phyloP scores from a whole-genome alignment of 2,797 vertebrate species.

The Molossus molossus region DNA sequence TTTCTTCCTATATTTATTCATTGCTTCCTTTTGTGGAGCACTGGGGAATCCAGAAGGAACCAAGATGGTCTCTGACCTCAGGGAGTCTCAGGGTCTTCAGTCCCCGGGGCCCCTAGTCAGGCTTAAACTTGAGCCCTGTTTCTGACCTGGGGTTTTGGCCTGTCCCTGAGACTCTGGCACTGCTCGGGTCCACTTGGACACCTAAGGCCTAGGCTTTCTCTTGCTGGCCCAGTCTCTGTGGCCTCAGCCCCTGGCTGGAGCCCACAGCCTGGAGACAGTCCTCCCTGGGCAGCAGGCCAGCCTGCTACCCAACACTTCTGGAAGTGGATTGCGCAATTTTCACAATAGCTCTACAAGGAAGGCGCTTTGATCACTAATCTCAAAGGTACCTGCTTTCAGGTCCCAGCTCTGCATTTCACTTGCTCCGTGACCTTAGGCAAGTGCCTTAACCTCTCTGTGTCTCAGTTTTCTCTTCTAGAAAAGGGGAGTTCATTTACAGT shows the following conservation, averaged over 20 bases:
- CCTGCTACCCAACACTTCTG: neutral
- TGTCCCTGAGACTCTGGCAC: neutral
- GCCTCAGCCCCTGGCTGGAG: neutral
- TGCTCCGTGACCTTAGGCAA: constrained; percentile 22
- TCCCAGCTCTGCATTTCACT: constrained; percentile 8
- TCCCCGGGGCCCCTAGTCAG: constrained; percentile 24
- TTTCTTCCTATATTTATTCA: constrained; percentile 76
- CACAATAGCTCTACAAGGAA: constrained; percentile 9
- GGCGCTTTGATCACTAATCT: neutral
- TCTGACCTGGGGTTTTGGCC: constrained; percentile 39
- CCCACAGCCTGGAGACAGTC: constrained; percentile 47
- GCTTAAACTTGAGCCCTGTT: constrained; percentile 49
- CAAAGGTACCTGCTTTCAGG: constrained; percentile 14
- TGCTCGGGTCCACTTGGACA: neutral
- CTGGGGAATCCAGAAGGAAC: constrained; percentile 53
- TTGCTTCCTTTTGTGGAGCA: constrained; percentile 30
- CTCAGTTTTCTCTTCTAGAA: constrained; percentile 59
- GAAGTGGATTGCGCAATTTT: constrained; percentile 26
- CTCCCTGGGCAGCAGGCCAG: constrained; percentile 16
- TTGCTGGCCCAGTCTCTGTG: constrained; percentile 9
- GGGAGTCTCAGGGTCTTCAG: constrained; percentile 5
- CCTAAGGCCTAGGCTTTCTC: neutral
- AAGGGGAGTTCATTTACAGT: constrained; percentile 61
- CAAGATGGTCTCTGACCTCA: constrained; percentile 42
- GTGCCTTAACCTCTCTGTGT: constrained; percentile 38